Evolutionary conservation across 2,113 vertebrate genomes (phyloP).

Genomic region (Daubentonia madagascariensis): DNA sequence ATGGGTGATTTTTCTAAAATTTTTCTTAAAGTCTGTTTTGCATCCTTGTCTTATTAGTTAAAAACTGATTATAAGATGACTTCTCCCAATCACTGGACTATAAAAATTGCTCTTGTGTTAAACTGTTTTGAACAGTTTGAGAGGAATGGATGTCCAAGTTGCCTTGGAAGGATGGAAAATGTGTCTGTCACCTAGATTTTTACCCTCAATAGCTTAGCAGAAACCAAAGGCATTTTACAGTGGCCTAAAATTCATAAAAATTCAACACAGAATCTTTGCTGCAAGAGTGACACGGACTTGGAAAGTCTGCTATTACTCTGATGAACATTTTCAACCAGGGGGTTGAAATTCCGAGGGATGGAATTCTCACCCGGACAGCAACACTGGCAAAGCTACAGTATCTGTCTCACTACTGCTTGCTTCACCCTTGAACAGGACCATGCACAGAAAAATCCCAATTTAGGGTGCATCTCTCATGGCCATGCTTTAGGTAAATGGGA

Average conservation of each 20-base stretch:
- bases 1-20: background rate
- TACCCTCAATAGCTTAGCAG: background rate
- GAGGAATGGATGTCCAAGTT: background rate
- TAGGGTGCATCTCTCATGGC: fast-evolving
- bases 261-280: background rate
- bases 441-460: background rate
- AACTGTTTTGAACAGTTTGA: background rate
- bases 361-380: background rate
- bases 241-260: background rate
- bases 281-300: background rate
- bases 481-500: too few relatives aligned
- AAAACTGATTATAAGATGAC: background rate
- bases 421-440: background rate
- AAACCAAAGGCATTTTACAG: background rate
- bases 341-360: background rate
- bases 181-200: background rate
- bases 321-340: background rate
- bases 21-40: background rate
- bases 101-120: background rate
- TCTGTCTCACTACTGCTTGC: background rate
- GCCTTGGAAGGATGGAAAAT: background rate
- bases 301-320: background rate
- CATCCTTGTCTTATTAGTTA: background rate
- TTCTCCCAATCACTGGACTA: background rate
- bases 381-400: background rate